Percentiles rank a stretch among this genome's conserved stretches.
phyloP scores from a whole-genome alignment of 2,113 vertebrate species.

The Callipepla californica region DNA sequence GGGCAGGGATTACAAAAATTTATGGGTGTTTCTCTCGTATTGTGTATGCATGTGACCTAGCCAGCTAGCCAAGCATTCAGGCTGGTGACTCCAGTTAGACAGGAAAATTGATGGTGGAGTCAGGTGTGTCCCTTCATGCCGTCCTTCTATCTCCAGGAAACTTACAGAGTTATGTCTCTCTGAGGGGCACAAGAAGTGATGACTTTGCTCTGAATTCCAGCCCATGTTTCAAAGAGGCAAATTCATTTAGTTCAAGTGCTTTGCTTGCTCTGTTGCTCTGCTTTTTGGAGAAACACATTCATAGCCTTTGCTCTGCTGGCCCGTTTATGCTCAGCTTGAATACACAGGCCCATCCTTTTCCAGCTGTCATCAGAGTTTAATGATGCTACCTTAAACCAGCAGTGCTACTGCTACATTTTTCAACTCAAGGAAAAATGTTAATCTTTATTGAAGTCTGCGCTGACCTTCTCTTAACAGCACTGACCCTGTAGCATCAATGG shows the following conservation, averaged over 20 bases:
- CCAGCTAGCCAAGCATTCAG: not conserved
- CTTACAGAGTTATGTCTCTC: not conserved
- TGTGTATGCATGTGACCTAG: not conserved
- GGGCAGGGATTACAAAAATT: not conserved
- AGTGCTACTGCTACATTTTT: not conserved
- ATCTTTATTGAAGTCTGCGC: not conserved
- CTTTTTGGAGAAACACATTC: not conserved
- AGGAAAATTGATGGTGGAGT: slow-evolving; percentile 20
- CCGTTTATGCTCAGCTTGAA: not conserved
- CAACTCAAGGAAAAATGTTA: not conserved
- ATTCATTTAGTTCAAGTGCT: not conserved
- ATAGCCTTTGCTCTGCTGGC: not conserved
- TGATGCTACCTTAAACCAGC: not conserved
- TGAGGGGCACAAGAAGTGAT: not conserved
- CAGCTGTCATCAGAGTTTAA: not conserved
- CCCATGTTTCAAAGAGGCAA: not conserved
- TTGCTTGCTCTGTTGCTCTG: not conserved
- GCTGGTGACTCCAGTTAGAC: not conserved
- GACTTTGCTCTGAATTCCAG: not conserved
- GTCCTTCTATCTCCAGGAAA: not conserved
- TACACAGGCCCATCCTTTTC: not conserved
- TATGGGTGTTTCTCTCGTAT: not conserved
- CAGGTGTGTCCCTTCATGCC: not conserved
- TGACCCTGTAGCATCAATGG: not conserved
- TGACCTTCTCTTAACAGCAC: not conserved